These are phyloP conservation scores for Catocala fraxini DNA, from an alignment of 2,888 invertebrate species.

Conservation along the genomic window DNA sequence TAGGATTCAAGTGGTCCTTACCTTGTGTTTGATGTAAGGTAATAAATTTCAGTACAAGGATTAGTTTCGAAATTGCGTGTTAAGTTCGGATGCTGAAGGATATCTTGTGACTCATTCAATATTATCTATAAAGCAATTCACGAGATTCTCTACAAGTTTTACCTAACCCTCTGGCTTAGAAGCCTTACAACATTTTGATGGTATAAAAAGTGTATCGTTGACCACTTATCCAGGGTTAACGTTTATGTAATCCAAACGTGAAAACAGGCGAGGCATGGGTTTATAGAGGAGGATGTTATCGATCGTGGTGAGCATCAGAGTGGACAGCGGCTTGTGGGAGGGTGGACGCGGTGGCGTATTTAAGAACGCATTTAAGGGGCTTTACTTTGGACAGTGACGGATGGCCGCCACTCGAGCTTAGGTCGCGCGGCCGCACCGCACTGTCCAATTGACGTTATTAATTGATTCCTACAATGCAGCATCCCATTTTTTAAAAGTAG, in stretches of 20 bases:
- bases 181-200: neutral
- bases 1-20: conserved; percentile 32
- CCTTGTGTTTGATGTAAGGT: conserved; percentile 5
- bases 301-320: conserved; percentile 63
- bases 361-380: conserved; percentile 80
- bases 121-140: too few species aligned
- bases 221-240: conserved; percentile 17
- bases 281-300: conserved; percentile 61
- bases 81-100: too few species aligned
- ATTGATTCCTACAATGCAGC: conserved; percentile 61
- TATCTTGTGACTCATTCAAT: too few species aligned
- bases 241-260: conserved; percentile 25
- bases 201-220: conserved; percentile 1
- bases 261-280: conserved; percentile 44
- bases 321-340: conserved; percentile 63
- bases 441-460: conserved; percentile 67
- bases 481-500: conserved; percentile 48
- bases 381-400: conserved; percentile 80
- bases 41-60: conserved; percentile 1
- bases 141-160: neutral
- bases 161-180: neutral
- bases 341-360: conserved; percentile 61
- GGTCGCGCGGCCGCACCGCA: conserved; percentile 59
- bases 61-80: too few species aligned
- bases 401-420: conserved; percentile 69